Evolutionary conservation across 2,888 invertebrate species (phyloP), one percentile per base, ranked within the genome.

Genomic region (Latrodectus hesperus): DNA sequence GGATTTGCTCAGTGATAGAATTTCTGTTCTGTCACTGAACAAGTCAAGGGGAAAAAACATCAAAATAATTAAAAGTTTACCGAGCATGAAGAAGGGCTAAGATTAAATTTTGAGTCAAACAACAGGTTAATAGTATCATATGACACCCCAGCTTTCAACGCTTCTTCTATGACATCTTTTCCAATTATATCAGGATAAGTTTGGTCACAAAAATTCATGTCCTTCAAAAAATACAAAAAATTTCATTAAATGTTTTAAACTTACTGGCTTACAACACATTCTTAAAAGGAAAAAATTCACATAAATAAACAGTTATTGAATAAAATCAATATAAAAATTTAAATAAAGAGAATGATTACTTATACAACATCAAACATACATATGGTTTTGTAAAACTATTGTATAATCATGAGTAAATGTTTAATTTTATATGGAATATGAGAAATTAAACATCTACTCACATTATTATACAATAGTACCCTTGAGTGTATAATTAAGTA

Each of bases 61-160:
- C 38, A 38, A 38, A 38, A 38, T 38, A 38, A 38, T 38, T 38
- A 38, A 52, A 16, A 49, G 64, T 67, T 84, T 85, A 88, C 88
- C 55, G 64, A 52, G 84, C 84, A 84, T 22, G 38, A 38, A 38
- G 38, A 38, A 38, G 38, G 38, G 38, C 38, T 38, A 1, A 1
- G 38, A 38, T 38, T 38, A 6, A 38, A 38, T 6, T 38, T 38
- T 38, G 38, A 38, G 6, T 78, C 22, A 49, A 78, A 78, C 3
- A 88, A 64, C 55, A 89, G 73, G n/a, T 79, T 78, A 6, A 89
- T n/a, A 6, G 89, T 89, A n/a, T 85, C 89, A 49, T 70, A 75
- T 10, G 89, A 89, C 2, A 89, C 82, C 67, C 89, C 89, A 60
- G 71, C 70, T 14, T 52, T 80, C 9, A 89, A 64, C n/a, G 89